Evolutionary conservation across 2,113 vertebrate genomes (phyloP), one percentile per base, ranked within the genome.

Genomic region (Tachysurus fulvidraco): DNA sequence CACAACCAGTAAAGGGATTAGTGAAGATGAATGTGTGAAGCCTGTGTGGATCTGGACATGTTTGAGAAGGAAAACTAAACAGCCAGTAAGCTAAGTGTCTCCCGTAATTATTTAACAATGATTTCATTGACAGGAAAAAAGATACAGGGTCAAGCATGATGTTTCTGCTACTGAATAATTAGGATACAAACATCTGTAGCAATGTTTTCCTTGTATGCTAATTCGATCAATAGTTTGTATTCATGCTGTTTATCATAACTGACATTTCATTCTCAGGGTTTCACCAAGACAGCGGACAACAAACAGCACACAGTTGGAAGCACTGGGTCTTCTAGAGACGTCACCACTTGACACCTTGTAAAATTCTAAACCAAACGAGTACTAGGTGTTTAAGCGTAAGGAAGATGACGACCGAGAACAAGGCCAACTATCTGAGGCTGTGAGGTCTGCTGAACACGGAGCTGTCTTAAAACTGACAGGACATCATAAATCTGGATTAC

Each of bases 381-480:
- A 67, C 69, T 36, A 67, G 41, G 60, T 54, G 62, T 16, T 86
- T 52, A 52, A 28, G 46, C 36, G 9, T 36, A 21, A 59, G 9
- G n/a, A 30, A 52, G 74, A 60, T 57, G 74, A 83, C 16, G 28
- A 41, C 82, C 16, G 55, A 82, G 76, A 44, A 71, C 64, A 62
- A 73, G 4, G 65, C 19, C 41, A 85, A 36, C 57, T 10, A 67
- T 79, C 59, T 60, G 57, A 59, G 19, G 50, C 6, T 28, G n/a
- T 64, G 57, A 59, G n/a, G 50, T 6, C 41, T 41, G 54, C 54
- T 44, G 62, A 60, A 83, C 76, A 81, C 3, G 6, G 50, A 54
- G 74, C 50, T 28, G n/a, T 78, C 50, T 77, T 77, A 54, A 54
- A 77, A 16, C 46, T 54, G 12, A n/a, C 74, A 28, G 25, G 25